A percentile compares a stretch with the other conserved stretches of the same genome.
phyloP scores from a whole-genome alignment of 2,113 vertebrate genomes.

The Pholis gunnellus region DNA sequence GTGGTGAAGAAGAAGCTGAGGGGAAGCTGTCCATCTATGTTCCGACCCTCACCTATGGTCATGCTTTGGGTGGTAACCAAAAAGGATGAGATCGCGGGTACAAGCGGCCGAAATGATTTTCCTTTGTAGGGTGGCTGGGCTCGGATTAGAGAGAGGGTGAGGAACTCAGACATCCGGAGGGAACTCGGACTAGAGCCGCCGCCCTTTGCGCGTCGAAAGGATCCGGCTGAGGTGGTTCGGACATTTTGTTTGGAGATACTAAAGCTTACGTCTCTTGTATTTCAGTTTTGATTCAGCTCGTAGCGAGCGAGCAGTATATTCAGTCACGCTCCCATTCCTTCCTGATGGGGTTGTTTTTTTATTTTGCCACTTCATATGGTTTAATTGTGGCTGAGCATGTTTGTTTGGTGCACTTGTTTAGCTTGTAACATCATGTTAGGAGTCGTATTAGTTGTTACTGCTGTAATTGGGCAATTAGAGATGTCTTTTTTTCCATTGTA shows the following conservation, averaged over 20 bases:
- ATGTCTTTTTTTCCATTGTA: not conserved
- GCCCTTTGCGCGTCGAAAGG: no score
- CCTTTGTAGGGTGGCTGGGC: no score
- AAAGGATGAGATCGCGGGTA: no score
- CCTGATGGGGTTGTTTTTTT: constrained; percentile 7
- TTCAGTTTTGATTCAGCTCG: not conserved
- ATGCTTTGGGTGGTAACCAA: no score
- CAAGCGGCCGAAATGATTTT: no score
- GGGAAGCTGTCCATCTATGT: no score
- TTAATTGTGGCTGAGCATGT: not conserved
- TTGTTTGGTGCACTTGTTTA: not conserved
- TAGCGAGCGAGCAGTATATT: not conserved
- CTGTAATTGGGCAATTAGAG: constrained; percentile 11
- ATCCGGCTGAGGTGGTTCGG: no score
- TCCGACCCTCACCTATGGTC: no score
- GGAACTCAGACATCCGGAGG: no score
- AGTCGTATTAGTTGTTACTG: not conserved
- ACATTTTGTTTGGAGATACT: not conserved
- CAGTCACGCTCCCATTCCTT: not conserved
- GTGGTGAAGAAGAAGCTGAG: no score
- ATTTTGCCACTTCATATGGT: not conserved
- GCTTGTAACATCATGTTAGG: not conserved
- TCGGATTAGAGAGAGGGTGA: no score
- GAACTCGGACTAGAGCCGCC: no score
- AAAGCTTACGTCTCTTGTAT: not conserved